Conservation (phyloP, 2,888 invertebrate species). For the Drosophila multiciliata region DNA sequence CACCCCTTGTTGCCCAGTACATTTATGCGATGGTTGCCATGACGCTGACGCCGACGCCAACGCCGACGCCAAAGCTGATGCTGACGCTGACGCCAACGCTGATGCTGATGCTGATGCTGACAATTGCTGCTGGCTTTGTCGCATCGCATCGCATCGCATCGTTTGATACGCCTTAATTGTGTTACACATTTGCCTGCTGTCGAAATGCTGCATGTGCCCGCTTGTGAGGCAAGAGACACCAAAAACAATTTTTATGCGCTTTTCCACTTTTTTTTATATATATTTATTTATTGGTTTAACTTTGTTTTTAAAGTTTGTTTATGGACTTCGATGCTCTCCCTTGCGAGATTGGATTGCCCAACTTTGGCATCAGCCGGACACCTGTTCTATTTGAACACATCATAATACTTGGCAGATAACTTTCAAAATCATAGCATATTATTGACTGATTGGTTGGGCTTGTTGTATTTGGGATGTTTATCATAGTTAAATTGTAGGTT, state of each 20-base stretch:
- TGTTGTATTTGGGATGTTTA: neutral
- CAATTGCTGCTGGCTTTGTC: neutral
- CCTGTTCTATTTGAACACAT: neutral
- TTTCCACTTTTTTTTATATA: neutral
- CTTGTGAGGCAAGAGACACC: slow-evolving; percentile 2
- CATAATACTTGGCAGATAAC: neutral
- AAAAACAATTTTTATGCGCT: slow-evolving; percentile 6
- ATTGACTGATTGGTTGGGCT: neutral
- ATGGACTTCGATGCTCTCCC: too few relatives aligned
- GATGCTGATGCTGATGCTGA: neutral
- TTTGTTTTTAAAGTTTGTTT: neutral
- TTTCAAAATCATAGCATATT: neutral
- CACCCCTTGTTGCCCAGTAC: neutral
- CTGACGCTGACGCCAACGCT: neutral
- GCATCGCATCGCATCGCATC: slow-evolving; percentile 7
- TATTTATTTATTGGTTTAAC: neutral
- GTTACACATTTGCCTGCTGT: slow-evolving; percentile 54
- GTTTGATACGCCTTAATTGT: slow-evolving; percentile 53
- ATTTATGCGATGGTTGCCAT: neutral
- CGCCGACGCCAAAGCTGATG: neutral
- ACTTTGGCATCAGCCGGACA: neutral
- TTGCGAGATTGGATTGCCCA: neutral
- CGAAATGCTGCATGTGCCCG: slow-evolving; percentile 42
- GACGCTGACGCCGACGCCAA: neutral
- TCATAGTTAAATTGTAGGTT: neutral